A percentile compares a stretch with the other conserved stretches of the same genome.
Evolutionary conservation across 2,113 vertebrate species (phyloP).

Genomic region (Lepus americanus): DNA sequence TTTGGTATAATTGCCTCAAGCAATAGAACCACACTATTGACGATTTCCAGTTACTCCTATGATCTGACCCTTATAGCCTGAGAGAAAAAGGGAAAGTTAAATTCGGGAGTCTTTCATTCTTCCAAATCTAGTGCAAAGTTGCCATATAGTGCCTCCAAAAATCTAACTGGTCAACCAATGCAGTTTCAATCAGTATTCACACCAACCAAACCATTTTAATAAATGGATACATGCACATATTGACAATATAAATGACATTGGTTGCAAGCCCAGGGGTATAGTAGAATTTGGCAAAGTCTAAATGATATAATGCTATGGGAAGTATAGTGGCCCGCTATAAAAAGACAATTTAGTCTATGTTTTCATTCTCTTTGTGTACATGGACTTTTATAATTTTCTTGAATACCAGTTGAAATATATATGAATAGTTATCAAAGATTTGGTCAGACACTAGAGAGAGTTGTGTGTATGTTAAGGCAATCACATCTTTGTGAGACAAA

Average conservation of each 20-base stretch:
- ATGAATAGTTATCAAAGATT: background rate
- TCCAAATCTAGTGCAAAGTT: conserved; percentile 3
- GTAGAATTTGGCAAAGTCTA: background rate
- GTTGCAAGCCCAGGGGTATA: background rate
- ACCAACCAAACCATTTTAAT: background rate
- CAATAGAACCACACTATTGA: background rate
- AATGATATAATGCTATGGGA: background rate
- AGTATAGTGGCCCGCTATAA: background rate
- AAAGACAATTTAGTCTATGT: background rate
- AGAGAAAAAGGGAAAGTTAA: background rate
- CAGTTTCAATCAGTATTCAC: background rate
- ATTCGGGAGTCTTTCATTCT: background rate
- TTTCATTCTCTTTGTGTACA: background rate
- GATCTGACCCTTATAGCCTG: background rate
- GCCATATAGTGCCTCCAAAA: conserved; percentile 10
- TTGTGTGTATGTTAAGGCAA: background rate
- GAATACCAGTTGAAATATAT: background rate
- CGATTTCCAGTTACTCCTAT: background rate
- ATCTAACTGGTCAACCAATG: background rate
- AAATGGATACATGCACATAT: background rate
- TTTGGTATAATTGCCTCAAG: background rate
- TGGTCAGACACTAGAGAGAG: background rate
- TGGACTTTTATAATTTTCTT: background rate
- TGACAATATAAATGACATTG: background rate
- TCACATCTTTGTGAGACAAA: background rate